phyloP scores from a whole-genome alignment of 2,797 vertebrate genomes.

The Buphagus erythrorhynchus region DNA sequence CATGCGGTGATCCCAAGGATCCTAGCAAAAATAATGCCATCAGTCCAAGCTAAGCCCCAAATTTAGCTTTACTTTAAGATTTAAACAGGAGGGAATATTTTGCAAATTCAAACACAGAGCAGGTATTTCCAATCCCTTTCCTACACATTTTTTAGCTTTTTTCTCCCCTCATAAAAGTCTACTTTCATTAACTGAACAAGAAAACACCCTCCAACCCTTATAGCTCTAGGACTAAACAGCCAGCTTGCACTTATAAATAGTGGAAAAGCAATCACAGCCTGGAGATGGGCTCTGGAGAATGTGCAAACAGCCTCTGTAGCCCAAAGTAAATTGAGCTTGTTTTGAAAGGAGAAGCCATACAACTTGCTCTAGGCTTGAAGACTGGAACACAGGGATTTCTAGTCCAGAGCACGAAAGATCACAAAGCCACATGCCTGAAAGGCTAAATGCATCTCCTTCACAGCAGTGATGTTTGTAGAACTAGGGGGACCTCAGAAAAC shows the following conservation, averaged over 20 bases:
- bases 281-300: constrained; percentile 44
- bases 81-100: background rate
- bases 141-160: background rate
- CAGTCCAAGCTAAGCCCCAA: background rate
- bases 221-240: constrained; percentile 33
- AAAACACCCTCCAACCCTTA: background rate
- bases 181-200: background rate
- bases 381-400: constrained; percentile 49
- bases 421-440: constrained; percentile 36
- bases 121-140: background rate
- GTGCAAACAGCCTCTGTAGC: constrained; percentile 36
- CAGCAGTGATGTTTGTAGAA: background rate
- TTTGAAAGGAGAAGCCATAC: constrained; percentile 55
- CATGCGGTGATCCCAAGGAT: background rate
- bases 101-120: background rate
- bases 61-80: background rate
- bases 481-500: background rate
- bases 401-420: constrained; percentile 6
- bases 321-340: constrained; percentile 55
- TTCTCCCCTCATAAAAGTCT: background rate
- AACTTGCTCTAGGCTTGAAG: constrained; percentile 43
- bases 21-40: background rate
- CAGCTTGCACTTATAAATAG: constrained; percentile 33
- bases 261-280: constrained; percentile 42
- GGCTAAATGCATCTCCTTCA: constrained; percentile 10